These are phyloP conservation scores for Apomyelois bistriatella DNA, from an alignment of 2,888 invertebrate genomes.

Conservation along the genomic window DNA sequence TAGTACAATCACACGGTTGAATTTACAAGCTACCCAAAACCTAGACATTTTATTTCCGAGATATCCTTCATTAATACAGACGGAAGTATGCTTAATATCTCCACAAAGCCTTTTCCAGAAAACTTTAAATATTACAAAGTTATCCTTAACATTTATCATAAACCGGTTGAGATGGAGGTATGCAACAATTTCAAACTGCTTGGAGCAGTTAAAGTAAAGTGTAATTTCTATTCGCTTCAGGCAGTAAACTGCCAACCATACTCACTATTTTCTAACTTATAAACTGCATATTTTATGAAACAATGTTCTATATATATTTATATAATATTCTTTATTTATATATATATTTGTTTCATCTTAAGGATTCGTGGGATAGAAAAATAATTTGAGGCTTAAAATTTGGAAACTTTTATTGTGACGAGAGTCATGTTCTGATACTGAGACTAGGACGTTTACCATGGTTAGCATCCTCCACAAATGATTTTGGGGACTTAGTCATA, in stretches of 20 bases:
- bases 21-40: neutral
- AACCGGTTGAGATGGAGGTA: slow-evolving; percentile 2
- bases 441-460: no score
- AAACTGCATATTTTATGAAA: neutral
- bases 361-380: no score
- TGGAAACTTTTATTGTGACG: no score
- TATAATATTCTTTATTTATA: no score
- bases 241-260: neutral
- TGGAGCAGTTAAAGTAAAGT: neutral
- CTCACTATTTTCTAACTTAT: no score
- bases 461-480: no score
- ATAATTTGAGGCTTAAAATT: no score
- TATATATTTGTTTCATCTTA: no score
- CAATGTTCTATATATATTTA: no score
- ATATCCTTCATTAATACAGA: neutral
- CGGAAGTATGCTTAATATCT: neutral
- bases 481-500: no score
- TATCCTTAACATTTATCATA: slow-evolving; percentile 3
- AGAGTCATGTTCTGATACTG: no score
- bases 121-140: neutral
- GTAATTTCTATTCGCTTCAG: neutral
- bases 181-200: neutral
- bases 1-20: no score
- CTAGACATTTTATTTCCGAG: neutral
- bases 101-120: neutral